phyloP scores from a whole-genome alignment of 2,113 vertebrate species.

The Alligator sinensis region DNA sequence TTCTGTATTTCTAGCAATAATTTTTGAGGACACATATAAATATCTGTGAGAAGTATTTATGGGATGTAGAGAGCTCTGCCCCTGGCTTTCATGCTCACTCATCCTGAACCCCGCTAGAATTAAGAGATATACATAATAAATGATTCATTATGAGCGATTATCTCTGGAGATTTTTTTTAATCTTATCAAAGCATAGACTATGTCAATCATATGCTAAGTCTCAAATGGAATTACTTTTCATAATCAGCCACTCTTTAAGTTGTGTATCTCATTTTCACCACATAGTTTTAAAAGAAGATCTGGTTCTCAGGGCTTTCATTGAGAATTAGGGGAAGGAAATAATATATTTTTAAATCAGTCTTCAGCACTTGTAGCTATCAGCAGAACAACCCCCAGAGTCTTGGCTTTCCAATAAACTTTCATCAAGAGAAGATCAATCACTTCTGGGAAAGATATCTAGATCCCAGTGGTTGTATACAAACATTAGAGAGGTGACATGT shows the following conservation, averaged over 20 bases:
- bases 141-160: slow-evolving; percentile 68
- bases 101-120: slow-evolving; percentile 70
- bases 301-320: slow-evolving; percentile 38
- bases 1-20: neutral
- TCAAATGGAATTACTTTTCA: slow-evolving; percentile 56
- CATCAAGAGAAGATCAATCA: slow-evolving; percentile 59
- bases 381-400: slow-evolving; percentile 34
- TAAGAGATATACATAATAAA: slow-evolving; percentile 71
- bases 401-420: slow-evolving; percentile 62
- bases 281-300: slow-evolving; percentile 34
- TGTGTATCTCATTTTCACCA: slow-evolving; percentile 47
- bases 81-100: slow-evolving; percentile 69
- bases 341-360: slow-evolving; percentile 38
- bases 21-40: slow-evolving; percentile 39
- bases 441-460: slow-evolving; percentile 32
- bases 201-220: slow-evolving; percentile 62
- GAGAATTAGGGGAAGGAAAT: neutral
- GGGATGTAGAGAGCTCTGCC: slow-evolving; percentile 54
- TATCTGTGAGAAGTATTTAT: slow-evolving; percentile 60
- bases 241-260: slow-evolving; percentile 56
- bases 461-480: slow-evolving; percentile 20
- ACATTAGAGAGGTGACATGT: neutral
- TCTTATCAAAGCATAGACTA: slow-evolving; percentile 62
- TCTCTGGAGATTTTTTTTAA: slow-evolving; percentile 69
- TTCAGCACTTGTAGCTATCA: slow-evolving; percentile 26